phyloP scores from a whole-genome alignment of 2,797 vertebrate genomes.

The Eidolon dupreanum region DNA sequence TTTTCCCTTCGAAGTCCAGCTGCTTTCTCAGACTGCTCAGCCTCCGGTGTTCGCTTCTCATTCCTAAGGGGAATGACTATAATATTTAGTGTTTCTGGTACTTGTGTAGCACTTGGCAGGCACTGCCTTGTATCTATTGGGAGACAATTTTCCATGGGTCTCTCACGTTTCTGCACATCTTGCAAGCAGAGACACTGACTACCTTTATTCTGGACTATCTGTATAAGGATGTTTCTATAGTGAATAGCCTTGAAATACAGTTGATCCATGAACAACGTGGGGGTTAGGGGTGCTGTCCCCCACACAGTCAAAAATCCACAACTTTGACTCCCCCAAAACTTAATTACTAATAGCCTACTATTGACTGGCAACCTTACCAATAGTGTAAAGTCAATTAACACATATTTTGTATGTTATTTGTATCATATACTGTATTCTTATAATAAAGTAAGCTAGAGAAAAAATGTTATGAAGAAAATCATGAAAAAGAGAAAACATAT shows the following conservation, averaged over 20 bases:
- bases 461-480: not conserved
- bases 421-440: not conserved
- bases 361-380: not conserved
- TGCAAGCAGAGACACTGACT: not conserved
- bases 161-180: not conserved
- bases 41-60: not conserved
- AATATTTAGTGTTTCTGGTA: not conserved
- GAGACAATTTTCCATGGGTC: not conserved
- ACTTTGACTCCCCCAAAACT: not conserved
- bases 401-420: not conserved
- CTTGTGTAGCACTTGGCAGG: not conserved
- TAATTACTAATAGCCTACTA: not conserved
- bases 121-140: not conserved
- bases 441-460: not conserved
- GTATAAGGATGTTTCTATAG: not conserved
- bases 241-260: not conserved
- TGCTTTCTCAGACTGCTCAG: not conserved
- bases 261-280: not conserved
- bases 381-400: not conserved
- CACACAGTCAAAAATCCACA: not conserved
- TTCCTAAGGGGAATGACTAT: not conserved
- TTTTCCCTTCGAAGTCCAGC: not conserved
- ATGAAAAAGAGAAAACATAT: not conserved
- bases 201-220: not conserved
- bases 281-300: not conserved